Evolutionary conservation across 2,888 invertebrate species (phyloP), one percentile per base, ranked within the genome.

Genomic region (Aleiodes leptofemur): DNA sequence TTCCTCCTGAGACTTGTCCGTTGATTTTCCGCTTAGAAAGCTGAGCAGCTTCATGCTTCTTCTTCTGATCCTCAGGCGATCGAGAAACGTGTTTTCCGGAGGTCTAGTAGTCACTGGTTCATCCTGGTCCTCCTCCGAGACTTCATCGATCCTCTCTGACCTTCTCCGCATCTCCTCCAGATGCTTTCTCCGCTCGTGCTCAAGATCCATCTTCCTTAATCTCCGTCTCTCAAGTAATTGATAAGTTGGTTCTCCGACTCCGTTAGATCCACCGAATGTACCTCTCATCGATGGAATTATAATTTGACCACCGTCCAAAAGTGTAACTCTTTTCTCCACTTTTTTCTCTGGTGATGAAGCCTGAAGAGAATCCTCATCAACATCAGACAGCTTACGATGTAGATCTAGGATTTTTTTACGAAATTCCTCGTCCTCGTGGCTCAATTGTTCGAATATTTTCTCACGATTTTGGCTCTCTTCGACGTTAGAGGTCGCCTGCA

Each of bases 381-480:
- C 80, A 71, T 80, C 78, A 11, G 81, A 82, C 55, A 82, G 78
- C 72, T 89, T 89, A 14, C 86, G 81, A 50, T 89, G 89, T 31
- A 89, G 81, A 29, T 87, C 87, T 53, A 89, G 83, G 55, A 89
- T 89, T 75, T 88, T 89, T 11, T 84, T 82, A n/a, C 88, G 86
- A 73, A 89, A 88, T 55, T 88, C 88, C 34, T 88, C 87, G 76
- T 89, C 88, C 78, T 88, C 88, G n/a, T 83, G 84, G 43, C 79
- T 86, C 48, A 88, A 79, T 71, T 86, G 85, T 2, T 86, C 85
- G 75, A 87, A 88, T 11, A 82, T 82, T 1, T 82, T 83, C 34
- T 86, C 86, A 61, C 85, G 83, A n/a, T 87, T 83, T 51, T 71
- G 48, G 53, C 78, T 80, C 56, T 81, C 81, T 78, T 83, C 77